Evolutionary conservation across 2,888 invertebrate species (phyloP).

Genomic region (Chymomyza amoena): DNA sequence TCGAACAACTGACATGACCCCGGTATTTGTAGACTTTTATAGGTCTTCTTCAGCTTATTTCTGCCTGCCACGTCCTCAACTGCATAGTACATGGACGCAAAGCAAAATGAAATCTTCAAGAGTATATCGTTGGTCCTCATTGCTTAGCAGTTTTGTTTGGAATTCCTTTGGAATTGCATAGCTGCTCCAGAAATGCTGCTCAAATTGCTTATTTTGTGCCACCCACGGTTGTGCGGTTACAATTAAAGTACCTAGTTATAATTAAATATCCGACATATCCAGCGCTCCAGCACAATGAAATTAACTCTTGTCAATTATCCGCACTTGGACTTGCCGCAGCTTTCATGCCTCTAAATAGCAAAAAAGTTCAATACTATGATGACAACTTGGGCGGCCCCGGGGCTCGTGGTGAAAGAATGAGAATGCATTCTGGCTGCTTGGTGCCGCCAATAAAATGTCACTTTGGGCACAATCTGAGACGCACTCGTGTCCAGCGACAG

Average conservation of each 20-base stretch:
- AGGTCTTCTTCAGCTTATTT: too few relatives aligned
- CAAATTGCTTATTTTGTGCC: conserved; percentile 22
- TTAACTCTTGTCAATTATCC: conserved; percentile 71
- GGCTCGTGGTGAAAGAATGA: not conserved
- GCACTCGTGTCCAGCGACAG: conserved; percentile 62
- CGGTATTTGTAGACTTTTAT: too few relatives aligned
- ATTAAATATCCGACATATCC: conserved; percentile 63
- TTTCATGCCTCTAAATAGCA: conserved; percentile 69
- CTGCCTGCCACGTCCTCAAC: too few relatives aligned
- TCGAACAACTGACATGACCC: too few relatives aligned
- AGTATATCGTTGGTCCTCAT: not conserved
- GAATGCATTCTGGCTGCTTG: conserved; percentile 25
- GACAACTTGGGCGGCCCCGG: not conserved
- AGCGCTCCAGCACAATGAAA: conserved; percentile 54
- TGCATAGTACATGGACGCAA: not conserved
- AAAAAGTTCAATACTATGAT: conserved; percentile 27
- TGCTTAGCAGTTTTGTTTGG: not conserved
- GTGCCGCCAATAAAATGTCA: conserved; percentile 68
- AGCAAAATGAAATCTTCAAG: not conserved
- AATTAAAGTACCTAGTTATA: conserved; percentile 44
- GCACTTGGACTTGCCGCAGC: conserved; percentile 60
- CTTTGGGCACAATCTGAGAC: conserved; percentile 41
- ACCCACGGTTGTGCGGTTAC: conserved; percentile 46
- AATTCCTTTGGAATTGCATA: not conserved
- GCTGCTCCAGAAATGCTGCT: not conserved